Percentiles rank a stretch among this genome's conserved stretches.
Conservation (phyloP, 2,888 invertebrate species). For the Lasiommata megera region DNA sequence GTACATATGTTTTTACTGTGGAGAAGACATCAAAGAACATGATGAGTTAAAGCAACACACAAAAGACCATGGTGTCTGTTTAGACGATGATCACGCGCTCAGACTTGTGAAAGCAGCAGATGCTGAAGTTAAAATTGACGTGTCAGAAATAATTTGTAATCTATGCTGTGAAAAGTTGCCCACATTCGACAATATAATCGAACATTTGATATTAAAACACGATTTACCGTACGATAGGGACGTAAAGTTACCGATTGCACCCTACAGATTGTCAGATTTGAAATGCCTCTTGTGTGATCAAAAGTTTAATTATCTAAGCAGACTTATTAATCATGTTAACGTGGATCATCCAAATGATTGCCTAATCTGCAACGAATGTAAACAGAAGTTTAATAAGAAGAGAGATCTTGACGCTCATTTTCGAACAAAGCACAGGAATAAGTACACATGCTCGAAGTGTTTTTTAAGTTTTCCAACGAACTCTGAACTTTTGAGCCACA, state of each 20-base stretch:
- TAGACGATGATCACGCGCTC: slow-evolving; percentile 50
- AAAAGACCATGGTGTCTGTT: slow-evolving; percentile 52
- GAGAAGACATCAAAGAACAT: slow-evolving; percentile 45
- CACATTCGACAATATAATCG: slow-evolving; percentile 48
- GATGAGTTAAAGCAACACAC: slow-evolving; percentile 60
- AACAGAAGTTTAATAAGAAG: slow-evolving; percentile 56
- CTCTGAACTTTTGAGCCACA: slow-evolving; percentile 47
- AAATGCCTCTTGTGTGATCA: slow-evolving; percentile 55
- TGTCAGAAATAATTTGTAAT: slow-evolving; percentile 59
- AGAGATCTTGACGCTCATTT: slow-evolving; percentile 55
- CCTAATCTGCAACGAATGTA: slow-evolving; percentile 60
- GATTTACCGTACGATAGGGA: slow-evolving; percentile 52
- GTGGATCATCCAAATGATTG: slow-evolving; percentile 51
- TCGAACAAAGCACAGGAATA: slow-evolving; percentile 46
- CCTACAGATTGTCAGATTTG: slow-evolving; percentile 54
- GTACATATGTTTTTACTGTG: slow-evolving; percentile 65
- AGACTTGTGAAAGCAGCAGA: slow-evolving; percentile 54
- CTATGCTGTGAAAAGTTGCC: slow-evolving; percentile 55
- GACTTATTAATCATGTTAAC: slow-evolving; percentile 57
- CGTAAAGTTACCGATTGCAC: slow-evolving; percentile 51
- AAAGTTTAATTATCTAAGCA: slow-evolving; percentile 54
- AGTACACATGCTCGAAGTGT: slow-evolving; percentile 42
- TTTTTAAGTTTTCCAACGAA: slow-evolving; percentile 41
- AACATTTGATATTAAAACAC: slow-evolving; percentile 59
- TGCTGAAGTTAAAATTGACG: slow-evolving; percentile 62